Percentiles rank a stretch among this genome's conserved stretches.
phyloP scores from a whole-genome alignment of 2,797 vertebrate species.

The Cossypha caffra region DNA sequence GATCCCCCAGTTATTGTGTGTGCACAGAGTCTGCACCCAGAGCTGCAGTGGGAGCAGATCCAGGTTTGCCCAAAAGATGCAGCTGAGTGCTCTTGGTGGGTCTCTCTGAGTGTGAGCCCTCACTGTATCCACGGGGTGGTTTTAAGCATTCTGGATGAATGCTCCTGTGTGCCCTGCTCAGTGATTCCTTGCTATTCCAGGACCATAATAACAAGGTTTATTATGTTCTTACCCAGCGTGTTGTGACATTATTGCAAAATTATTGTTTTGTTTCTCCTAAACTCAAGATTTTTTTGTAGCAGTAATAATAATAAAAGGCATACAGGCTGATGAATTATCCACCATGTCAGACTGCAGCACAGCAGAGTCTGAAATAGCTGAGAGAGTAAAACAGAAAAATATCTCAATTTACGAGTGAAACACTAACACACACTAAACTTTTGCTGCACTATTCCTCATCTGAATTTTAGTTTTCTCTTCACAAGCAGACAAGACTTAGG shows the following conservation, averaged over 20 bases:
- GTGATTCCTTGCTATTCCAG: neutral
- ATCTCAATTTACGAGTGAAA: neutral
- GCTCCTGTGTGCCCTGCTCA: neutral
- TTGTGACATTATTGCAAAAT: slow-evolving; percentile 45
- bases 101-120: neutral
- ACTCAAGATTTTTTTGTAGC: neutral
- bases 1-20: neutral
- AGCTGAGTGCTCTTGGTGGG: neutral
- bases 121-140: neutral
- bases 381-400: neutral
- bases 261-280: slow-evolving; percentile 55
- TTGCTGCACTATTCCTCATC: neutral
- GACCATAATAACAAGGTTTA: neutral
- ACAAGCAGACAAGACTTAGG: neutral
- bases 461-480: neutral
- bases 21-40: neutral
- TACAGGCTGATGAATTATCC: neutral
- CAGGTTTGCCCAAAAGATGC: neutral
- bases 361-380: neutral
- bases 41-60: neutral
- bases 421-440: slow-evolving; percentile 5
- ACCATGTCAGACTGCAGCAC: neutral
- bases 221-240: neutral
- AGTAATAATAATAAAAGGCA: slow-evolving; percentile 38
- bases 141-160: neutral